Evolutionary conservation across 2,113 vertebrate genomes (phyloP).

Genomic region (Sturnus vulgaris): DNA sequence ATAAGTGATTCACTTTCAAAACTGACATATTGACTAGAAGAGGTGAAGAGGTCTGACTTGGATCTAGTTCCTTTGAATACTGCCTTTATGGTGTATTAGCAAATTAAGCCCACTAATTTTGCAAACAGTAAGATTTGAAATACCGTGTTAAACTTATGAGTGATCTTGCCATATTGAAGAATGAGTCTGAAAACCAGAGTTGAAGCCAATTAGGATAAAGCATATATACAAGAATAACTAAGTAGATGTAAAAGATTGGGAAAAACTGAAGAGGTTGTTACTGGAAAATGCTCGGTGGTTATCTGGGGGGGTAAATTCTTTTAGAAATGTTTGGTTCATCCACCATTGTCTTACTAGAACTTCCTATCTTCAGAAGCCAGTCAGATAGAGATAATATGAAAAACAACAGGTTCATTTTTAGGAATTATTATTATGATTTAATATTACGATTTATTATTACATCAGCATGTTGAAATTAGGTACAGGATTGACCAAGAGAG

Average conservation of each 20-base stretch:
- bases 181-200: background rate
- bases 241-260: background rate
- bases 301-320: background rate
- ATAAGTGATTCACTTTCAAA: background rate
- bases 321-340: background rate
- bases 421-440: background rate
- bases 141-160: background rate
- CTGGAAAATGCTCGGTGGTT: background rate
- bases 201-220: background rate
- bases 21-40: background rate
- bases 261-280: background rate
- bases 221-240: background rate
- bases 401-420: background rate
- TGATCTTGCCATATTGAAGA: background rate
- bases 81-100: background rate
- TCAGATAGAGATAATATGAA: background rate
- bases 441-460: background rate
- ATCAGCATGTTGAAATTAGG: background rate
- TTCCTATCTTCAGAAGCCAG: background rate
- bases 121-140: background rate
- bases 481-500: background rate
- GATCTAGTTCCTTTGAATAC: background rate
- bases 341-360: background rate
- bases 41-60: background rate
- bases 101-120: background rate